Evolutionary conservation across 2,797 vertebrate genomes (phyloP), one percentile per base, ranked within the genome.

Genomic region (Oreortyx pictus): DNA sequence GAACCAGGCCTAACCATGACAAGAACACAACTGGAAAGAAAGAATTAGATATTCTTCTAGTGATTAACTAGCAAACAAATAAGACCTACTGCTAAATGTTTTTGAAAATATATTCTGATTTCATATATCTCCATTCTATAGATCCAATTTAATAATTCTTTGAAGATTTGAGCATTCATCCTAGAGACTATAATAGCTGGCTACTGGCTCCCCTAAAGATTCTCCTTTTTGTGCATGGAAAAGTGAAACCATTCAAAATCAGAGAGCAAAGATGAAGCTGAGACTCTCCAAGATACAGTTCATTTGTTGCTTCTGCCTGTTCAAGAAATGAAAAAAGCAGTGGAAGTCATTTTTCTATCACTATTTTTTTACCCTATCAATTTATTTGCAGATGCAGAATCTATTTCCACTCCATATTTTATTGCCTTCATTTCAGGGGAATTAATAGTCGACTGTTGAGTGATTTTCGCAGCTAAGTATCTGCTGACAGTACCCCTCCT

Each of bases 61-160:
- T 72, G 72, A 77, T 93, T 89, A 80, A 64, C 44, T 71, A 25
- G 15, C 77, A 94, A 66, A 7, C 11, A 82, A 29, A 44, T 3
- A 82, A 90, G 89, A 85, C 7, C 66, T 82, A 54, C 11, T 6
- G 3, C 66, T 9, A 50, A 52, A 79, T 31, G 10, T 16, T 90
- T 86, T 79, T 56, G 4, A 84, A 86, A 91, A 66, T 68, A 66
- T 35, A n/a, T 61, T 82, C 52, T 85, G n/a, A 90, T 93, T 95
- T 90, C 61, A 71, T 66, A 66, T 16, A 61, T 35, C 9, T 80
- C 22, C 49, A 7, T 54, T 91, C 46, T 47, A 75, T 67, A 80
- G 46, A 81, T 68, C 3, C 11, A 61, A 77, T 82, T 46, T 68
- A 76, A 52, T 78, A 85, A 57, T 90, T 25, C 14, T 81, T 73